Evolutionary conservation across 2,113 vertebrate species (phyloP).

Genomic region (Hippocampus barbouri): DNA sequence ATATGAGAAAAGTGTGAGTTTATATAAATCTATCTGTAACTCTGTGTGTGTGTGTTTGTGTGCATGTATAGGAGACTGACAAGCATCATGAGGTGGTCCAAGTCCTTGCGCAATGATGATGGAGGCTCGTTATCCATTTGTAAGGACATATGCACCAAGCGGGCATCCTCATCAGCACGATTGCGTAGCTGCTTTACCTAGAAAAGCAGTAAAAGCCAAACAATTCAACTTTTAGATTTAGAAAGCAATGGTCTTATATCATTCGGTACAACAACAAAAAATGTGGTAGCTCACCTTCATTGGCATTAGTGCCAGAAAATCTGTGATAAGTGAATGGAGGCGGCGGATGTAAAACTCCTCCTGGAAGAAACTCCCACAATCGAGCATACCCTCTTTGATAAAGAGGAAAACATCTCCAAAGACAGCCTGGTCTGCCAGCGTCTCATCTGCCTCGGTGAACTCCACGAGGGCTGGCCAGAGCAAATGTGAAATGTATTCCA

Average conservation of each 20-base stretch:
- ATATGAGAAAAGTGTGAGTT: background rate
- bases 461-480: conserved; percentile 81
- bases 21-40: background rate
- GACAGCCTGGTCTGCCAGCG: conserved; percentile 86
- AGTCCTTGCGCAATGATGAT: conserved; percentile 81
- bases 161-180: conserved; percentile 93
- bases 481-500: background rate
- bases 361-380: conserved; percentile 82
- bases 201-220: conserved; percentile 29
- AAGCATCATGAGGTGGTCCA: conserved; percentile 92
- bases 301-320: conserved; percentile 95
- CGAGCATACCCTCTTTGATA: conserved; percentile 87
- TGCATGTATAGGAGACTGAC: conserved; percentile 65
- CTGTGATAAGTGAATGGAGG: conserved; percentile 89
- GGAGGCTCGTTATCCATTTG: conserved; percentile 94
- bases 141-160: conserved; percentile 92
- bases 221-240: background rate
- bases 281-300: conserved; percentile 83
- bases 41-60: background rate
- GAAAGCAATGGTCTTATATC: background rate
- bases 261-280: background rate
- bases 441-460: conserved; percentile 95
- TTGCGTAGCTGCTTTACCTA: conserved; percentile 96
- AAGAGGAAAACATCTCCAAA: conserved; percentile 90
- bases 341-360: conserved; percentile 95